Conservation (phyloP, 2,113 vertebrate species). For the Agapornis roseicollis region DNA sequence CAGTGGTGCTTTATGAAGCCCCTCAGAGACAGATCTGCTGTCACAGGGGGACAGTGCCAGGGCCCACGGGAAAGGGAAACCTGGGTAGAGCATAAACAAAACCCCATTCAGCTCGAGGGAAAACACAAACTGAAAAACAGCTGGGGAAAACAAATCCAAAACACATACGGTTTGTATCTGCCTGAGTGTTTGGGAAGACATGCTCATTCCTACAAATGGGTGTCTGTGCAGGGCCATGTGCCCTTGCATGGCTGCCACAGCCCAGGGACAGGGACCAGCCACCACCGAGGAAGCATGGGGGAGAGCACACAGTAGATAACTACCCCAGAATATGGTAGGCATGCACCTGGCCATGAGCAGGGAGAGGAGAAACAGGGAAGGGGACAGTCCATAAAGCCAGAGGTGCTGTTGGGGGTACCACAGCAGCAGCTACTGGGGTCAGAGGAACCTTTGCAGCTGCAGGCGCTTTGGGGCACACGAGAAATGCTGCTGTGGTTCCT, state of each 20-base stretch:
- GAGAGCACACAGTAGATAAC: neutral
- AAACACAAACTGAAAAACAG: neutral
- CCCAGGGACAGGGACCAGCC: neutral
- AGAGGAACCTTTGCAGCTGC: neutral
- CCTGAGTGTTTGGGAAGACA: neutral
- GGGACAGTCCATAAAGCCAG: neutral
- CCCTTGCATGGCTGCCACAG: neutral
- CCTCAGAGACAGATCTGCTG: neutral
- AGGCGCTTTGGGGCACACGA: neutral
- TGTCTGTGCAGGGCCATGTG: fast-evolving
- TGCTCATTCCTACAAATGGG: fast-evolving
- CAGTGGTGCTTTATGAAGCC: neutral
- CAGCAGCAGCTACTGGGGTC: neutral
- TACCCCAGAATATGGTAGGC: neutral
- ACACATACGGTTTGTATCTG: neutral
- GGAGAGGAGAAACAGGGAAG: neutral
- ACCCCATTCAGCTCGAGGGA: neutral
- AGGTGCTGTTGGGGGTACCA: neutral
- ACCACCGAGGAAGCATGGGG: neutral
- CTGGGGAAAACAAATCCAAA: neutral
- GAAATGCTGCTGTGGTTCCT: neutral
- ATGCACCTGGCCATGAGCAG: neutral
- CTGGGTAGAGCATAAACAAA: neutral
- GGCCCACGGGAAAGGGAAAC: neutral
- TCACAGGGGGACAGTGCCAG: neutral